Evolutionary conservation across 2,113 vertebrate genomes (phyloP), one percentile per base, ranked within the genome.

Genomic region (Triplophysa siluroides): DNA sequence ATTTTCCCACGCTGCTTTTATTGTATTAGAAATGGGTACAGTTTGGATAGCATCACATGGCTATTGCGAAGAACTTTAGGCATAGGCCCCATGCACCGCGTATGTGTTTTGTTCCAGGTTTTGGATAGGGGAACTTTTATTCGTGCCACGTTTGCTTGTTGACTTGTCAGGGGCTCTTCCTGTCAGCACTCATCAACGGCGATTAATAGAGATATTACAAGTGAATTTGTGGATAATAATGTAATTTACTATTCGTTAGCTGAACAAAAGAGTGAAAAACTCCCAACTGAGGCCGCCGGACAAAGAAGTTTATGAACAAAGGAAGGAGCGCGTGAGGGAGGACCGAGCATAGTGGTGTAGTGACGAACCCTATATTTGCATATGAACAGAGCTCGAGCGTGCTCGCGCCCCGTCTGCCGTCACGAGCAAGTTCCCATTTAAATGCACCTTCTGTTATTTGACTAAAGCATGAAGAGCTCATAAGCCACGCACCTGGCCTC

Each of bases 261-360:
- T 41, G 75, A 79, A 89, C 86, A 89, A 81, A 91, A 89, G 83
- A 78, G 76, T 23, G 18, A 6, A 70, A 81, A 86, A 83, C 80
- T 85, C 76, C 75, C 71, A 69, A 75, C 78, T 63, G 71, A 69
- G 86, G 80, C 58, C 67, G 78, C 67, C 68, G 81, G 88, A 92
- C 92, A 92, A 92, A 92, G 92, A 91, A 88, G 73, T 91, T 88
- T 89, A 88, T 74, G 88, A 91, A 93, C 91, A 92, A 92, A 91
- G 92, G 89, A 90, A 89, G 79, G 26, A 54, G 66, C 84, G 85
- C 88, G 76, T 85, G 86, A 89, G 91, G 91, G 87, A 81, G 90
- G 91, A 90, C 89, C 82, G 85, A 85, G 83, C 50, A 76, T 76
- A 76, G 60, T 76, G 85, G 85, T 82, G 16, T 85, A 75, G 87